Evolutionary conservation across 2,113 vertebrate species (phyloP), one percentile per base, ranked within the genome.

Genomic region (Myotis lucifugus): DNA sequence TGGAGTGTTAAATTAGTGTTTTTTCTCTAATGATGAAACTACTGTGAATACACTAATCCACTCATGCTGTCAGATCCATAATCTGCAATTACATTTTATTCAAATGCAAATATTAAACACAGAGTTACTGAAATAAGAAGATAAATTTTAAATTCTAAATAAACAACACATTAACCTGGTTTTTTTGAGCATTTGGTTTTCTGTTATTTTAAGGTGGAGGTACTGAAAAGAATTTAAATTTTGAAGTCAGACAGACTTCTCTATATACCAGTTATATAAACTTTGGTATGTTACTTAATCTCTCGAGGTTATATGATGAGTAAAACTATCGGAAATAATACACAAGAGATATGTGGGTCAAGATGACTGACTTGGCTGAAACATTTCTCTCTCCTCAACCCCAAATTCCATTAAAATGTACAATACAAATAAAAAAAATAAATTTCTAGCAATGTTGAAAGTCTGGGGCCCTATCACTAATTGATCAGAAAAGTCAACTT

Each of bases 1-100:
- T 56, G 0, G 48, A 84, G 83, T 79, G 98, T 98, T 95, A 97
- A 97, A 98, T 98, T 97, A 98, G 61, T 94, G 91, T 98, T 98
- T 98, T 97, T 76, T 50, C 77, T 95, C 56, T 40, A 21, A 93
- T 93, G 96, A 97, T 95, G 79, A 93, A 98, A 97, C 67, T 69
- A 96, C 91, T 97, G 85, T 96, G 94, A 97, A 98, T 88, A 97
- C 78, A 96, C 93, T 98, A 98, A 98, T 98, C 96, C 42, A 40
- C 74, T 97, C 95, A 97, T 93, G 96, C 93, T 97, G 95, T 96
- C 98, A 98, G 91, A 96, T 83, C 88, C 84, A 98, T 98, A 97
- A 98, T 97, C 93, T 96, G 79, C 95, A 98, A 98, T 98, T 98
- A 98, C 94, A 97, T 76, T 91, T 97, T 97, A 98, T 97, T 97